phyloP scores from a whole-genome alignment of 2,113 vertebrate species.

The Desmodus rotundus region DNA sequence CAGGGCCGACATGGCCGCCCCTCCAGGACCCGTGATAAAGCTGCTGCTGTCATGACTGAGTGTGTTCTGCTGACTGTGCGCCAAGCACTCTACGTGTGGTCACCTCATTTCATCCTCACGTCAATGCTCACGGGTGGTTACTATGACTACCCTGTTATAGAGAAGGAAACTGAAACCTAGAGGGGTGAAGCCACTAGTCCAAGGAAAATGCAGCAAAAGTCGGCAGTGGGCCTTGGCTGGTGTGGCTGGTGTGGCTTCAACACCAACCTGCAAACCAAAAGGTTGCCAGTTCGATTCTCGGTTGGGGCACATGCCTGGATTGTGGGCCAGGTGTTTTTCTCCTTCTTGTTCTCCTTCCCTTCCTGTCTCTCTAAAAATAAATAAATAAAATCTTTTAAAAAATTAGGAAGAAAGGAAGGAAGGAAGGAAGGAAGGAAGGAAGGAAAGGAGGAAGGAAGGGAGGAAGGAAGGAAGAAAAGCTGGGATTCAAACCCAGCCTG shows the following conservation, averaged over 20 bases:
- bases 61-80: neutral
- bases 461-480: no score
- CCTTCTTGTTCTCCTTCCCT: no score
- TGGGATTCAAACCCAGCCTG: neutral
- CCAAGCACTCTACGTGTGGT: neutral
- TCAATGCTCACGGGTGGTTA: neutral
- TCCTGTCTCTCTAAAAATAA: no score
- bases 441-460: no score
- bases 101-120: neutral
- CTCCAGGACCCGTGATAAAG: neutral
- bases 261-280: no score
- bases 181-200: neutral
- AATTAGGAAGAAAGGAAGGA: no score
- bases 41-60: accelerated
- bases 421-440: no score
- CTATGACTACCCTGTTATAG: neutral
- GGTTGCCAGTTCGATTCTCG: no score
- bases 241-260: no score
- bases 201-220: neutral
- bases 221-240: neutral
- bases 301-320: no score
- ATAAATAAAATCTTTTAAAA: no score
- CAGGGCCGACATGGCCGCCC: neutral
- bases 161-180: neutral
- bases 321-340: no score